Conservation (phyloP, 2,113 vertebrate genomes). For the Percina caprodes region DNA sequence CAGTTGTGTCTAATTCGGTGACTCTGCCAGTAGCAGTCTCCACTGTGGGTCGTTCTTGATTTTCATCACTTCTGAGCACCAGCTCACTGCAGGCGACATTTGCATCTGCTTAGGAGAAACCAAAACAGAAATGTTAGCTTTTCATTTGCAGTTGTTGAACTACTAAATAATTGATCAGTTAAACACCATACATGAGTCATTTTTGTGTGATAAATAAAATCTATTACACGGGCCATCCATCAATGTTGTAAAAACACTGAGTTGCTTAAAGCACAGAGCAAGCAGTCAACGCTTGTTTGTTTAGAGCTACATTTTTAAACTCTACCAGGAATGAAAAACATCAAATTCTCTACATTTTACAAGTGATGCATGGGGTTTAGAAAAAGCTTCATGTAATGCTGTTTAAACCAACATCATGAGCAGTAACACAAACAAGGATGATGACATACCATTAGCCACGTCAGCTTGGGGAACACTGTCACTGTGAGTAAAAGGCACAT, state of each 20-base stretch:
- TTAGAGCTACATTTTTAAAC: not conserved
- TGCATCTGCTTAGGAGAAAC: not conserved
- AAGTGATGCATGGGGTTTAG: not conserved
- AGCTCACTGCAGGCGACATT: not conserved
- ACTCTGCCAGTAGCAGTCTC: constrained; percentile 4
- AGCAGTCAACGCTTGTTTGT: not conserved
- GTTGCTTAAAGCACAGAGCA: not conserved
- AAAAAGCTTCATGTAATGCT: not conserved
- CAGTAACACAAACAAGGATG: not conserved
- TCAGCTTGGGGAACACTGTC: constrained; percentile 15
- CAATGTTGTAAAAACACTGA: not conserved
- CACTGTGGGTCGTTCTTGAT: no score
- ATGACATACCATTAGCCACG: constrained; percentile 24
- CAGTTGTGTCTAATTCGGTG: not conserved
- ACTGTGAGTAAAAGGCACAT: not conserved
- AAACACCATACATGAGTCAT: not conserved
- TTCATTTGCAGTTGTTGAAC: not conserved
- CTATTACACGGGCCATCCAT: not conserved
- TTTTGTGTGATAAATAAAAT: not conserved
- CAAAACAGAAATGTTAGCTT: not conserved
- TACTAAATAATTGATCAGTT: not conserved
- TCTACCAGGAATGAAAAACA: not conserved
- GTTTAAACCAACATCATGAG: not conserved
- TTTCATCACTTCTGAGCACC: no score
- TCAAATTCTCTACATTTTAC: not conserved